Evolutionary conservation across 2,113 vertebrate genomes (phyloP).

Genomic region (Percopsis transmontana): DNA sequence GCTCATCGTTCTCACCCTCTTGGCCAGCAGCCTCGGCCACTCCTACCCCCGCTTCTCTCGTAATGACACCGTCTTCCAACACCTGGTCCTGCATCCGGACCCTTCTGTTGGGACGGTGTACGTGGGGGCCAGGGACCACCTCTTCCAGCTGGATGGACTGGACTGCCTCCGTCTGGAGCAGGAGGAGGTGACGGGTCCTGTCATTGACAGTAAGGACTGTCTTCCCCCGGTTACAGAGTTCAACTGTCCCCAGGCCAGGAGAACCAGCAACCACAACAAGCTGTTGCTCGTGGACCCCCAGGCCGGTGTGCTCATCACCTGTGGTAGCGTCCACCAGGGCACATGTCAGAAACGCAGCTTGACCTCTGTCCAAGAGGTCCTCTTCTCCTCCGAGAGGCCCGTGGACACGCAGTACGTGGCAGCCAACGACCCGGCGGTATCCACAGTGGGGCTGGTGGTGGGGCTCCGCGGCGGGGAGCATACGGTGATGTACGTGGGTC

Average conservation of each 20-base stretch:
- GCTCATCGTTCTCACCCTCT: slow-evolving; percentile 74
- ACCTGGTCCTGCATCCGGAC: slow-evolving; percentile 89
- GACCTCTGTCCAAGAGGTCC: slow-evolving; percentile 72
- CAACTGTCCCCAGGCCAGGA: slow-evolving; percentile 87
- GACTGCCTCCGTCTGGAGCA: slow-evolving; percentile 80
- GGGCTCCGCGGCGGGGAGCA: slow-evolving; percentile 75
- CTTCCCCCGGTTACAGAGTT: slow-evolving; percentile 85
- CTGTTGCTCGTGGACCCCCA: slow-evolving; percentile 85
- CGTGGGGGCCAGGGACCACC: slow-evolving; percentile 88
- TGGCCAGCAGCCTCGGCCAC: slow-evolving; percentile 44
- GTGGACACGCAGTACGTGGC: slow-evolving; percentile 96
- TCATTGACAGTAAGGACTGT: slow-evolving; percentile 92
- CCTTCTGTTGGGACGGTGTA: slow-evolving; percentile 85
- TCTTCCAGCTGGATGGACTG: slow-evolving; percentile 88
- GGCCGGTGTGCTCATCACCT: slow-evolving; percentile 86
- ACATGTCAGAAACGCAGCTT: slow-evolving; percentile 92
- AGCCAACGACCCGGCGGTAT: slow-evolving; percentile 89
- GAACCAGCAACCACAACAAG: slow-evolving; percentile 91
- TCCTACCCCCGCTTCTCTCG: slow-evolving; percentile 82
- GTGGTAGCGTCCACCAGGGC: slow-evolving; percentile 93
- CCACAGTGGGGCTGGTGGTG: slow-evolving; percentile 90
- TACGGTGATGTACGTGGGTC: slow-evolving; percentile 90
- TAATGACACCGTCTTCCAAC: slow-evolving; percentile 86
- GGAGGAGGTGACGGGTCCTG: slow-evolving; percentile 84
- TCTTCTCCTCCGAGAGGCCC: slow-evolving; percentile 87